Base-by-base conservation (phyloP, 2,113 vertebrate species). In the Oreochromis aureus region DNA sequence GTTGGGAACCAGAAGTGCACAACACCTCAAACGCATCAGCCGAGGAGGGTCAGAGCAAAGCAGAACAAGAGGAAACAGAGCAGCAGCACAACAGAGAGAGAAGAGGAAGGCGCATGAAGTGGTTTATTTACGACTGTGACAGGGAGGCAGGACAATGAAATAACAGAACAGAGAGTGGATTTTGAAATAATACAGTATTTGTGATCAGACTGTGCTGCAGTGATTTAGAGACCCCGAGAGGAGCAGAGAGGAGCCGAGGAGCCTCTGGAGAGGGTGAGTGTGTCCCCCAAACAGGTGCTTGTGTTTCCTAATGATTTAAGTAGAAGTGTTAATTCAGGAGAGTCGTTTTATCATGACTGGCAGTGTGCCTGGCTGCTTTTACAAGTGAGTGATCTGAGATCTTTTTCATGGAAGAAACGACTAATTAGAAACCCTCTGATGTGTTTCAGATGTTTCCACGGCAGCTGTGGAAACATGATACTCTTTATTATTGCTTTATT, bases 21-120 rank as follows among this genome's bases (percentile, higher is more conserved):
- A 93, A 94, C 92, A 94, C 89, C 93, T 88, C 92, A 93, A 95
- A 92, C 80, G 10, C 86, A 94, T 93, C 84, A 94, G 89, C 87
- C 91, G 94, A 90, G 88, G 46, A 86, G 58, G 36, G 18, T 1
- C 22, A 53, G 80, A 54, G 24, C 78, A 24, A 34, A 54, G 87
- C 32, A 24, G 16, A 76, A 56, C 44, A 69, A 36, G 73, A 87
- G 90, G 89, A 87, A 89, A 73, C 83, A 18, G 27, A 44, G 27
- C 76, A 48, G 86, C 48, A 30, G 83, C 63, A 63, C 8, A 32
- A 10, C 44, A 19, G 24, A 58, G 61, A n/a, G 59, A 56, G 55
- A 82, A 19, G 76, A 81, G 71, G 80, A 63, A 24, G 78, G 85
- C 69, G 61, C 69, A 10, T 32, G 51, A 48, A 56, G 36, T 19